These are phyloP conservation scores for Mongoloraphidia duomilia DNA, from an alignment of 2,888 invertebrate species.

Conservation along the genomic window DNA sequence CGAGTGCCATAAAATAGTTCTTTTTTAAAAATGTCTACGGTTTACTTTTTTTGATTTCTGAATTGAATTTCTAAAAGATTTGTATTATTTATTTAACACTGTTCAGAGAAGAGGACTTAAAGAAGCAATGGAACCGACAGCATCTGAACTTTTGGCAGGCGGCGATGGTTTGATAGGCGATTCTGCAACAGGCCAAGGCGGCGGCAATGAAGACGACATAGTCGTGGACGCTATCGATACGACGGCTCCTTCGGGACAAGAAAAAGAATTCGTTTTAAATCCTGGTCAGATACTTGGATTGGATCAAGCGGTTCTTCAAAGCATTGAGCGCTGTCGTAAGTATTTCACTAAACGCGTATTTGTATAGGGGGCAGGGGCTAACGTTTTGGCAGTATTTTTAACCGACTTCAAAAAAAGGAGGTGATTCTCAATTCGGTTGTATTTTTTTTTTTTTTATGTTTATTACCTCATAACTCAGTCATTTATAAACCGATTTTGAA, in stretches of 20 bases:
- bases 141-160: slow-evolving; percentile 26
- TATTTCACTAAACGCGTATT: too few relatives aligned
- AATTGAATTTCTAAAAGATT: slow-evolving; percentile 1
- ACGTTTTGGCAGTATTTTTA: background rate
- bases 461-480: too few relatives aligned
- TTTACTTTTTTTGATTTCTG: background rate
- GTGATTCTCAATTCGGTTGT: too few relatives aligned
- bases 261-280: slow-evolving; percentile 52
- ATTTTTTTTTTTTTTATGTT: too few relatives aligned
- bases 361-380: background rate
- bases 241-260: slow-evolving; percentile 21
- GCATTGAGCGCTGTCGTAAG: slow-evolving; percentile 77
- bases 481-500: too few relatives aligned
- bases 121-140: slow-evolving; percentile 39
- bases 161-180: slow-evolving; percentile 36
- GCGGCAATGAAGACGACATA: slow-evolving; percentile 52
- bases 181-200: slow-evolving; percentile 30
- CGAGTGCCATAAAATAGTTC: background rate
- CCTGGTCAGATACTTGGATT: slow-evolving; percentile 72
- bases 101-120: slow-evolving; percentile 41
- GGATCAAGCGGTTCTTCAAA: slow-evolving; percentile 81
- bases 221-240: slow-evolving; percentile 50
- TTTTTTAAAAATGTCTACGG: background rate
- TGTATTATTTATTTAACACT: slow-evolving; percentile 2
- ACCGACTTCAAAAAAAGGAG: too few relatives aligned